phyloP scores from a whole-genome alignment of 1,140 invertebrate species.

The Papilio dardanus region DNA sequence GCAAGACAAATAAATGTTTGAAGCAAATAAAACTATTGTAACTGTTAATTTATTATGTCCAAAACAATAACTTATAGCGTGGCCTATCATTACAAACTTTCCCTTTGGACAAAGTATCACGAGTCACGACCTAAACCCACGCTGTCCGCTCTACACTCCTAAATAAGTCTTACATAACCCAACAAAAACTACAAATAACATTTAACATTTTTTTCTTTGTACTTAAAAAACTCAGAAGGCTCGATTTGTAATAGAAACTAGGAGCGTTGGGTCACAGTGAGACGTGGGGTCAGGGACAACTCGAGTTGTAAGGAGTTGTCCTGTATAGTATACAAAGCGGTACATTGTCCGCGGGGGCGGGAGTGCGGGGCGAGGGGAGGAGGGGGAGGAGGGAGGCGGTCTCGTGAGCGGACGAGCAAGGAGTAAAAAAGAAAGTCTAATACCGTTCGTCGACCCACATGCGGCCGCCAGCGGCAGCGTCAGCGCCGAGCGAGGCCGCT shows the following conservation, averaged over 20 bases:
- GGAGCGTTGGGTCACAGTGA: neutral
- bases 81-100: neutral
- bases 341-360: neutral
- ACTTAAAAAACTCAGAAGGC: neutral
- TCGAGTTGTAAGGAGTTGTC: neutral
- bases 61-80: neutral
- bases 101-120: neutral
- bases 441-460: constrained; percentile 73
- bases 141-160: neutral
- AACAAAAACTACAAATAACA: neutral
- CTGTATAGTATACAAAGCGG: constrained; percentile 10
- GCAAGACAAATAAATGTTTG: neutral
- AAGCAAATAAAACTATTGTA: neutral
- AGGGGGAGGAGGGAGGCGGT: neutral
- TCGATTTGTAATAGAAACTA: constrained; percentile 6
- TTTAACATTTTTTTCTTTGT: neutral
- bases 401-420: constrained; percentile 41
- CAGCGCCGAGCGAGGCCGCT: constrained; percentile 35
- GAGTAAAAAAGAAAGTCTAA: constrained; percentile 70
- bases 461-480: constrained; percentile 40
- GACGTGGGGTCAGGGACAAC: neutral
- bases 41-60: neutral
- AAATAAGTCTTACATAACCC: neutral
- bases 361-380: neutral
- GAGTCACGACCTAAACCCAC: neutral